Base-by-base conservation (phyloP, 2,113 vertebrate genomes). In the Rhegmatorhina hoffmannsi region DNA sequence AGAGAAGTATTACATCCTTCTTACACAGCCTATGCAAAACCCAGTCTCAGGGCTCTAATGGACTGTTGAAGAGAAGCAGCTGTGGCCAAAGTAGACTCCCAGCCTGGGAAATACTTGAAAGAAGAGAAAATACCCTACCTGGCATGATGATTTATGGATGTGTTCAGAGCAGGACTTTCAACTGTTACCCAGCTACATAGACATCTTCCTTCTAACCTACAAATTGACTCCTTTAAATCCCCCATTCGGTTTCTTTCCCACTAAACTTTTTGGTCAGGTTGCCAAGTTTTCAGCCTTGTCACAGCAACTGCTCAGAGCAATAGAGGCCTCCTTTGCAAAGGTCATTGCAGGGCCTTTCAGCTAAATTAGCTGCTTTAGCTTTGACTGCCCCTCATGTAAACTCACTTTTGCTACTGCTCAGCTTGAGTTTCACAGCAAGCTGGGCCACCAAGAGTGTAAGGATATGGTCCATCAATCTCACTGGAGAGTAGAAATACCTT, bases 11-110 rank as follows among this genome's bases (percentile, higher is more conserved):
- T 82, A 79, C 28, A 81, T 40, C 56, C 58, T 94, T 74, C 43
- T 78, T 52, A 38, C 11, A 29, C 16, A 74, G 64, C 28, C 56
- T 87, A 46, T 40, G 79, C 74, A 75, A 89, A 84, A 78, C 21
- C 9, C 28, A 78, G 69, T 82, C 64, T 94, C 3, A 0, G 84
- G 36, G 33, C 62, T 87, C 44, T 79, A 95, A 92, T 46, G 56
- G 69, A 49, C 69, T 68, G n/a, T 34, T 79, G 81, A 94, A 89
- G 74, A 89, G 66, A 95, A 87, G 81, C 81, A 95, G 89, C 91
- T 95, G 91, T 72, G 44, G 69, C 49, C 23, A 18, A 72, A 79
- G 66, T 69, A 84, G 73, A 88, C 28, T 92, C 77, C 10, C 36
- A 94, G 66, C 49, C 66, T 72, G 73, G 56, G 78, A 87, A 96